Base-by-base conservation (phyloP, 2,113 vertebrate species). In the Collichthys lucidus region DNA sequence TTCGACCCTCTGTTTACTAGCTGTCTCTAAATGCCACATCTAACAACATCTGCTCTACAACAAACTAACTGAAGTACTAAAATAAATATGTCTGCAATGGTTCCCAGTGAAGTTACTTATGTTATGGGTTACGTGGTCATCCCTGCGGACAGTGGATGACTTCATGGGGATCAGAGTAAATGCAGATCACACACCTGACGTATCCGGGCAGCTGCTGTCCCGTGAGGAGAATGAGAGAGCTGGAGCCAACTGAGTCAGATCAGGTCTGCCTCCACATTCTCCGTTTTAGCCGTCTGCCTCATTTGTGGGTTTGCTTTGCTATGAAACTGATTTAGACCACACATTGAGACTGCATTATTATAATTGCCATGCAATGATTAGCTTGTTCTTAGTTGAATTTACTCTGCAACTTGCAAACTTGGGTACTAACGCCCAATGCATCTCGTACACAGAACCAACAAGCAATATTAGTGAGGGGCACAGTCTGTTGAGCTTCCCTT, bases 151-250 rank as follows among this genome's bases (percentile, higher is more conserved):
- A 70, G 61, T 4, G 22, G 61, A 77, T 77, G 80, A 86, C 46
- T 46, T 77, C 46, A 20, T 9, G 20, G 56, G 69, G n/a, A 62
- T 31, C 55, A 5, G 44, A 55, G 64, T 20, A 15, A 52, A 74
- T 50, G 62, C 44, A 59, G 52, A 67, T 80, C 29, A 24, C 42
- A 73, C 65, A 79, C 44, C 67, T 74, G 65, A 63, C 20, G 1
- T 40, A 49, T 69, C 19, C 9, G 61, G n/a, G 64, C 67, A 79
- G 84, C 80, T 81, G 80, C 66, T 12, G 53, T 68, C 55, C 63
- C 55, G 1, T 20, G 47, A 66, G 56, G 46, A 69, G 49, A 50
- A 56, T 5, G 11, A 8, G n/a, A 56, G 29, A 53, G 31, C 40
- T 24, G 24, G 49, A 70, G 31, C 56, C 0, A 17, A 40, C 11